Evolutionary conservation across 2,113 vertebrate species (phyloP).

Genomic region (Mustelus asterias): DNA sequence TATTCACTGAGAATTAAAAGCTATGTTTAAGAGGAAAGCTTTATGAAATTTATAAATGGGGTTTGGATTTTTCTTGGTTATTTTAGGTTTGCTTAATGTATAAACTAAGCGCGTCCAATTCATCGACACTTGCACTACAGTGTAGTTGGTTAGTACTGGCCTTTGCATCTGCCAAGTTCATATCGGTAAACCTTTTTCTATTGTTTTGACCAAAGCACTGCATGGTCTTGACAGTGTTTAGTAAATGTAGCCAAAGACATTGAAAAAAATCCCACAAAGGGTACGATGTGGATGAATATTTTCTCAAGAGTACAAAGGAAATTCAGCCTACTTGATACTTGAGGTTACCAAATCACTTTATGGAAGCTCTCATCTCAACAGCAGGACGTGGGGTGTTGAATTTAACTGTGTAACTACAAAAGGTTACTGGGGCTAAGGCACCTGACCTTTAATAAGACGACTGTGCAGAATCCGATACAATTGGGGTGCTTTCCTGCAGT

Average conservation of each 20-base stretch:
- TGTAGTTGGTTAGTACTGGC: slow-evolving; percentile 44
- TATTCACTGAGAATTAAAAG: slow-evolving; percentile 45
- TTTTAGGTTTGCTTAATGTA: slow-evolving; percentile 15
- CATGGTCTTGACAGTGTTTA: slow-evolving; percentile 56
- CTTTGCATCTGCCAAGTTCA: slow-evolving; percentile 50
- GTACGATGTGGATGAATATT: slow-evolving; percentile 47
- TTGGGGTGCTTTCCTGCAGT: not conserved
- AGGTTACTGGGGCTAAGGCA: not conserved
- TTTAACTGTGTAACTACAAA: slow-evolving; percentile 14
- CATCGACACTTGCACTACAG: slow-evolving; percentile 30
- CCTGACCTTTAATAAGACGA: not conserved
- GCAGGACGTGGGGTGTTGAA: slow-evolving; percentile 23
- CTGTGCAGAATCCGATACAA: not conserved
- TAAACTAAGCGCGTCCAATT: slow-evolving; percentile 26
- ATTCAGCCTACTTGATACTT: slow-evolving; percentile 38
- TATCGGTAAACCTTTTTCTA: slow-evolving; percentile 45
- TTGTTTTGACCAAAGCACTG: slow-evolving; percentile 61
- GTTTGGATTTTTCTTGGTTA: not conserved
- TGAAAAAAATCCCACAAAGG: slow-evolving; percentile 47
- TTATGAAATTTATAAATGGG: slow-evolving; percentile 16
- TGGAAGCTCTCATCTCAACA: slow-evolving; percentile 22
- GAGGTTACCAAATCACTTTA: slow-evolving; percentile 27
- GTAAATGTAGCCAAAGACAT: slow-evolving; percentile 53
- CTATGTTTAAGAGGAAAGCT: slow-evolving; percentile 14
- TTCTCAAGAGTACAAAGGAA: slow-evolving; percentile 31